Base-by-base conservation (phyloP, 2,888 invertebrate genomes). In the Phalera bucephala region DNA sequence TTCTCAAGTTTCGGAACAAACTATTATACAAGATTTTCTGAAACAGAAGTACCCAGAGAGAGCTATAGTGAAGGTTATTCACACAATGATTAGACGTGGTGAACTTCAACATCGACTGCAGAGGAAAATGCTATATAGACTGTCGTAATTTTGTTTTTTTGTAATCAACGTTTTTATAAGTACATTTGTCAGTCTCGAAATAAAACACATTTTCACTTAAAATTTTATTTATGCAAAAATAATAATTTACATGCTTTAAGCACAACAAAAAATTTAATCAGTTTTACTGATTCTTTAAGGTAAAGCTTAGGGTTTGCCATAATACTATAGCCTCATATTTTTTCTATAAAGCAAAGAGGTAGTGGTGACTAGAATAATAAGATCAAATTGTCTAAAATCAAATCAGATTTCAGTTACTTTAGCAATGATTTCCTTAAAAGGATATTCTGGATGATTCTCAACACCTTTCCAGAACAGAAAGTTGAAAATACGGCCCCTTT, bases 91-190 rank as follows among this genome's bases (percentile, higher is more conserved):
- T 54, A 91, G 98, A 15, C 92, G 99, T 9, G 99, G 99, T 0
- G 99, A 99, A 74, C 83, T 99, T 29, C 99, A 99, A 68, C 97
- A 99, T 84, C 93, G 99, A 33, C 93, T 98, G 92, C 99, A 99
- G 80, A 92, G 99, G 37, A 98, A 98, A 91, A 97, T 99, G 96
- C 91, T 99, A 11, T 99, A 97, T 82, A 92, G 99, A 52, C 90
- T 99, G 22, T 95, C 95, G 67, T 98, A 89, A 91, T 1, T 25
- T 22, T n/a, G n/a, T n/a, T n/a, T n/a, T n/a, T n/a, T n/a, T n/a
- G n/a, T n/a, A n/a, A n/a, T n/a, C n/a, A n/a, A n/a, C n/a, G n/a
- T n/a, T n/a, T n/a, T n/a, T n/a, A n/a, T n/a, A n/a, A n/a, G n/a
- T n/a, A n/a, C n/a, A n/a, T n/a, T n/a, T n/a, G n/a, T n/a, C n/a